phyloP scores from a whole-genome alignment of 1,140 invertebrate genomes.

The Neomicropteryx cornuta region DNA sequence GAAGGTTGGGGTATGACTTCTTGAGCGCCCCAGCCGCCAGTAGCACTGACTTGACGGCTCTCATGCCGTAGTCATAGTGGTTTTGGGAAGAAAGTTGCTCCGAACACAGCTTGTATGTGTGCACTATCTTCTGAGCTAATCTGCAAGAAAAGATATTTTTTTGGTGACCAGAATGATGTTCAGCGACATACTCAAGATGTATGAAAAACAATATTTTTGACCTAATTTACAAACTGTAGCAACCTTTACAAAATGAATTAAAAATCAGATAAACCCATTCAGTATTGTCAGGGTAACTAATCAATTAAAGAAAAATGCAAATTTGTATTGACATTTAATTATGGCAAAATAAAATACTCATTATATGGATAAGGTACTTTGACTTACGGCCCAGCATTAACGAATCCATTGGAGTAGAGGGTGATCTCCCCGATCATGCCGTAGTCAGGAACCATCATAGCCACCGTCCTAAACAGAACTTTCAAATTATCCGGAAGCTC shows the following conservation, averaged over 20 bases:
- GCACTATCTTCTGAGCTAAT: slow-evolving; percentile 82
- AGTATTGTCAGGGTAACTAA: too few species aligned
- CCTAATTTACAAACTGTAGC: too few species aligned
- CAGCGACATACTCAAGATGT: too few species aligned
- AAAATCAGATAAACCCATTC: too few species aligned
- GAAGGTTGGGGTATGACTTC: slow-evolving; percentile 61
- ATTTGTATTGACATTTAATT: too few species aligned
- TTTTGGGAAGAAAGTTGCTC: slow-evolving; percentile 86
- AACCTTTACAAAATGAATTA: too few species aligned
- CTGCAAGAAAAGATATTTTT: slow-evolving; percentile 32
- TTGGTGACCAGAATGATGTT: too few species aligned
- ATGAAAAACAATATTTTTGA: too few species aligned
- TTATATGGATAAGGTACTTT: too few species aligned
- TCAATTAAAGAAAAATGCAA: too few species aligned
- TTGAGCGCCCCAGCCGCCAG: slow-evolving; percentile 77
- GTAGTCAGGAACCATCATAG: slow-evolving; percentile 96
- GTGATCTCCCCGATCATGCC: slow-evolving; percentile 90
- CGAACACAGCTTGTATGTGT: slow-evolving; percentile 84
- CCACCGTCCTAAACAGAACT: slow-evolving; percentile 83
- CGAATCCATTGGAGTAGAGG: slow-evolving; percentile 82
- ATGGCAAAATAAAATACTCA: too few species aligned
- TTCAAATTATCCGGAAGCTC: slow-evolving; percentile 92
- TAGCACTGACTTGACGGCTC: slow-evolving; percentile 79
- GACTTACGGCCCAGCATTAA: slow-evolving; percentile 49
- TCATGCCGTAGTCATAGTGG: slow-evolving; percentile 91